phyloP scores from a whole-genome alignment of 1,140 invertebrate species.

The Danaus plexippus region DNA sequence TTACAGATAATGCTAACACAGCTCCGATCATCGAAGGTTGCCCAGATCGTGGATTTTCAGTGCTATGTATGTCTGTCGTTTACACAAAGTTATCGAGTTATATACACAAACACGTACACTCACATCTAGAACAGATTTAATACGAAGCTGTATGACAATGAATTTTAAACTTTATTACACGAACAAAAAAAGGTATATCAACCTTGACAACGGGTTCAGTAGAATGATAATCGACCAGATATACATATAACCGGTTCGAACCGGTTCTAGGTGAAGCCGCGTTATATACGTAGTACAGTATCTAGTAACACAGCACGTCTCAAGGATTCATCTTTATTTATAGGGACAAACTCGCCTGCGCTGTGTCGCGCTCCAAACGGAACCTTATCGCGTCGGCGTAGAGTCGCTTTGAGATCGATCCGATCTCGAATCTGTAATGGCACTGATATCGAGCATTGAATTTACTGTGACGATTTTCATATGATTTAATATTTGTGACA shows the following conservation, averaged over 20 bases:
- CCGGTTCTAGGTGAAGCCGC: conserved; percentile 24
- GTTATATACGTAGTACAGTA: conserved; percentile 23
- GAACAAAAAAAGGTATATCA: too few relatives aligned
- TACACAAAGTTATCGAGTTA: conserved; percentile 1
- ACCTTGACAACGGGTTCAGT: too few relatives aligned
- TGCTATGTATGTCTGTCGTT: conserved; percentile 2
- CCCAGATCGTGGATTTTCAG: not conserved
- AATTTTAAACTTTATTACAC: too few relatives aligned
- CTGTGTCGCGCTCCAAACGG: conserved; percentile 4
- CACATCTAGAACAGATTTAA: not conserved
- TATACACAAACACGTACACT: not conserved
- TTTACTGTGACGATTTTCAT: conserved; percentile 17
- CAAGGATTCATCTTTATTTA: conserved; percentile 37
- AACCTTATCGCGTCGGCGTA: conserved; percentile 9
- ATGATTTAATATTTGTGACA: conserved; percentile 11
- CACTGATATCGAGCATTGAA: conserved; percentile 19
- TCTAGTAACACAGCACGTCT: conserved; percentile 24
- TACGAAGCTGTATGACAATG: too few relatives aligned
- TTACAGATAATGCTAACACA: conserved; percentile 18
- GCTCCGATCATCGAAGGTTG: conserved; percentile 11
- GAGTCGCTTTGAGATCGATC: not conserved
- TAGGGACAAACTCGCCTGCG: conserved; percentile 22
- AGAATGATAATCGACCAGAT: too few relatives aligned
- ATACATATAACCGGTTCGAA: conserved; percentile 11
- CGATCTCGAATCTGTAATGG: conserved; percentile 10